Base-by-base conservation (phyloP, 2,113 vertebrate genomes). In the Cisticola juncidis region DNA sequence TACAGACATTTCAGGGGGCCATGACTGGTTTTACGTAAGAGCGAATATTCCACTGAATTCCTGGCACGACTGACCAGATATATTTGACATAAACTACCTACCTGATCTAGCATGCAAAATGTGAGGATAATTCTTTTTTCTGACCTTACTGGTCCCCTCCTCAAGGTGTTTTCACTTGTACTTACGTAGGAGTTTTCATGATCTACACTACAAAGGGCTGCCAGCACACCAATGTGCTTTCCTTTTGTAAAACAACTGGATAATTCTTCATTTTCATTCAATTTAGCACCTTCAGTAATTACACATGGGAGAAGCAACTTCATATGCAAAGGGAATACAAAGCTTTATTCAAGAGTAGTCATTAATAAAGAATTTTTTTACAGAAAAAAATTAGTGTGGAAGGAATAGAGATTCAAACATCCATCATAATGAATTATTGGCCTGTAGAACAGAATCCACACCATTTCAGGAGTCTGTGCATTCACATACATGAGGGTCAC, bases 281-380 rank as follows among this genome's bases (percentile, higher is more conserved):
- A 50, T 76, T 82, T 89, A 87, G 42, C 89, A 80, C 48, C 62
- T 81, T 65, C 58, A 54, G 28, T 81, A 94, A 71, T 56, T 45
- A 81, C 24, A 57, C 9, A 40, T 0, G 56, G 36, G 38, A 90
- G 62, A 89, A 94, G 38, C 11, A 85, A 42, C 81, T 89, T 79
- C 57, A 76, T 9, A 31, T 16, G 70, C 53, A 68, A 89, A 87
- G 16, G 28, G n/a, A 82, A 65, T 4, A 61, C 3, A 22, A 88
- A 90, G 71, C 28, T 71, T 88, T 83, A 66, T 42, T 88, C 42
- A 70, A 86, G 14, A 50, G 13, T 29, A 54, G 28, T 14, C 0
- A 1, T 61, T 86, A 91, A 71, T 60, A 82, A 79, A 72, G 53
- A 79, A 54, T 57, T 72, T 61, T 65, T 38, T 48, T 53, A 45